These are phyloP conservation scores for Agriopis aurantiaria DNA, from an alignment of 2,888 invertebrate genomes.

Conservation along the genomic window DNA sequence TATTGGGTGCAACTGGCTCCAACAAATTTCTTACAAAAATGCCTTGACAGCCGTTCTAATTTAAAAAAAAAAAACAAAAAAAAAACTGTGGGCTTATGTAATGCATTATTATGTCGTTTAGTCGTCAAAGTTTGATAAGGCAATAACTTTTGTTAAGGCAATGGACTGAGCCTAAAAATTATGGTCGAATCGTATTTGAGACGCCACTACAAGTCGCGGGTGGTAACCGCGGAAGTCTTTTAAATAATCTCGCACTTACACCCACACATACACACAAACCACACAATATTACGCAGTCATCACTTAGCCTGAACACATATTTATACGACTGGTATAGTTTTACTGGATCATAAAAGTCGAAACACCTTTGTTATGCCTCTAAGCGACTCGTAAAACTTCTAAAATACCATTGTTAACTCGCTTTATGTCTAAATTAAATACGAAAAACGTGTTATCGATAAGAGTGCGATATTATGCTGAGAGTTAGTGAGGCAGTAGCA, in stretches of 20 bases:
- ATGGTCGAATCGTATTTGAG: not conserved
- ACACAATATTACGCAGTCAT: slow-evolving; percentile 26
- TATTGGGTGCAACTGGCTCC: no score
- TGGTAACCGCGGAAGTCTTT: slow-evolving; percentile 2
- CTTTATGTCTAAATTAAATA: slow-evolving; percentile 49
- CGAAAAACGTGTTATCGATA: slow-evolving; percentile 45
- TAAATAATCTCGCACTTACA: slow-evolving; percentile 9
- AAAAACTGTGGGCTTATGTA: no score
- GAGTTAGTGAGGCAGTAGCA: slow-evolving; percentile 9
- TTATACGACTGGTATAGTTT: slow-evolving; percentile 25
- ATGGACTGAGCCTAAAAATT: not conserved
- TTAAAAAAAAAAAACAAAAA: no score
- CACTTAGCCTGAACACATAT: slow-evolving; percentile 21
- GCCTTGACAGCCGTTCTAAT: no score
- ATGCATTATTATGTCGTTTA: no score
- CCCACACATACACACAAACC: slow-evolving; percentile 9
- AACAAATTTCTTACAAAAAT: no score
- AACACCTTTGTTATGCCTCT: slow-evolving; percentile 34
- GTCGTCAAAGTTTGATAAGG: no score
- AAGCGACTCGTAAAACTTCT: slow-evolving; percentile 36
- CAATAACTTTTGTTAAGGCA: not conserved
- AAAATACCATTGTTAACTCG: slow-evolving; percentile 43
- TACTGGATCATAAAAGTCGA: slow-evolving; percentile 30
- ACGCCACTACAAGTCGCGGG: slow-evolving; percentile 2
- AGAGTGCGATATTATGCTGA: slow-evolving; percentile 27